Percentiles rank a stretch among this genome's conserved stretches.
These are phyloP conservation scores for Sesamia nonagrioides DNA, from an alignment of 1,140 invertebrate species.

Conservation along the genomic window DNA sequence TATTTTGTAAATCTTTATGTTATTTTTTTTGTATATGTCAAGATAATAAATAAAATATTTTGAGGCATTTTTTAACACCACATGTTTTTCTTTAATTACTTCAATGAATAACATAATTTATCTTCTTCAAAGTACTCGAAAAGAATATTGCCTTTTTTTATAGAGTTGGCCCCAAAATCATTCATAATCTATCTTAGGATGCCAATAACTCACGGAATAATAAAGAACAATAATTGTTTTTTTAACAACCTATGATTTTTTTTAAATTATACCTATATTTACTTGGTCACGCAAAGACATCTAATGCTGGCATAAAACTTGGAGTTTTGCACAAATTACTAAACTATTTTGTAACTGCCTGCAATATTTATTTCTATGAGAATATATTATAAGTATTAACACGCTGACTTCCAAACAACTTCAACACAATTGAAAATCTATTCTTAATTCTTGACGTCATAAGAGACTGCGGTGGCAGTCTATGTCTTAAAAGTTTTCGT, in stretches of 20 bases:
- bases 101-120: not conserved
- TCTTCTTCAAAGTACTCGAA: not conserved
- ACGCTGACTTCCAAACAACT: no score
- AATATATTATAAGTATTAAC: not conserved
- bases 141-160: not conserved
- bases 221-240: not conserved
- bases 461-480: no score
- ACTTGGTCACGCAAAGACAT: not conserved
- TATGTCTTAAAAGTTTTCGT: no score
- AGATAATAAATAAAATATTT: conserved; percentile 24
- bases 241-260: not conserved
- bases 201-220: not conserved
- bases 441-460: no score
- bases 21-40: conserved; percentile 9
- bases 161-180: not conserved
- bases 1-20: not conserved
- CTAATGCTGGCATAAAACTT: no score
- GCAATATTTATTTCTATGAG: not conserved
- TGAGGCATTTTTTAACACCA: not conserved
- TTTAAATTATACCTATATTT: not conserved
- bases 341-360: no score
- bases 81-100: not conserved
- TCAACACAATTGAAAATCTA: no score
- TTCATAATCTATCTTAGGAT: not conserved
- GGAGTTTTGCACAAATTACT: not conserved